Percentiles rank a stretch among this genome's conserved stretches.
Conservation (phyloP, 92 coral and sea anemone species). For the Actinostola sp. region DNA sequence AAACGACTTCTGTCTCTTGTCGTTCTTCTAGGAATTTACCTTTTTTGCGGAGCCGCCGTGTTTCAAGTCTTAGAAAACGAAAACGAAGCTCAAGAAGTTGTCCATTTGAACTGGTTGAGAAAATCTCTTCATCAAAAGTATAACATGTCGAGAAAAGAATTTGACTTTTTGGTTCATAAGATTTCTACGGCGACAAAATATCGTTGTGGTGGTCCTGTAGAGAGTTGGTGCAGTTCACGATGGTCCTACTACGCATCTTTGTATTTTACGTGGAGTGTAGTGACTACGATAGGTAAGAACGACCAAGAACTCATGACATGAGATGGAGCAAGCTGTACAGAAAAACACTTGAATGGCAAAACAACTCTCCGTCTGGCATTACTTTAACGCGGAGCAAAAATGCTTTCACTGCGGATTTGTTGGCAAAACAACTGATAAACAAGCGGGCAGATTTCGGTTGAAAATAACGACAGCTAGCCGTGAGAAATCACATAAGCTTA, state of each 20-base stretch:
- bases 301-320: too few relatives aligned
- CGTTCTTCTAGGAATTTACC: constrained; percentile 75
- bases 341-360: not conserved
- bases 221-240: constrained; percentile 85
- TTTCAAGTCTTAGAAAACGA: constrained; percentile 93
- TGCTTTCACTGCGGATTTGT: too few relatives aligned
- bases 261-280: constrained; percentile 97
- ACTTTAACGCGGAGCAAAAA: too few relatives aligned
- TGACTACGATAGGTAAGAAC: constrained; percentile 93
- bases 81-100: constrained; percentile 66
- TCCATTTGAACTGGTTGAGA: constrained; percentile 70
- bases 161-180: constrained; percentile 73
- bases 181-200: constrained; percentile 78
- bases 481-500: too few relatives aligned
- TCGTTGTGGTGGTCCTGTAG: constrained; percentile 83
- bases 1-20: constrained; percentile 78
- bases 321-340: too few relatives aligned
- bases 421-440: too few relatives aligned
- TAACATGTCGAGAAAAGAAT: constrained; percentile 78
- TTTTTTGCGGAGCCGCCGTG: constrained; percentile 92
- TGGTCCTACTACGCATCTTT: constrained; percentile 97
- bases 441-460: too few relatives aligned
- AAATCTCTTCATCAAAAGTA: constrained; percentile 55
- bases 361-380: too few relatives aligned
- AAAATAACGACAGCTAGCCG: too few relatives aligned